Evolutionary conservation across 2,797 vertebrate species (phyloP).

Genomic region (Trachurus trachurus): DNA sequence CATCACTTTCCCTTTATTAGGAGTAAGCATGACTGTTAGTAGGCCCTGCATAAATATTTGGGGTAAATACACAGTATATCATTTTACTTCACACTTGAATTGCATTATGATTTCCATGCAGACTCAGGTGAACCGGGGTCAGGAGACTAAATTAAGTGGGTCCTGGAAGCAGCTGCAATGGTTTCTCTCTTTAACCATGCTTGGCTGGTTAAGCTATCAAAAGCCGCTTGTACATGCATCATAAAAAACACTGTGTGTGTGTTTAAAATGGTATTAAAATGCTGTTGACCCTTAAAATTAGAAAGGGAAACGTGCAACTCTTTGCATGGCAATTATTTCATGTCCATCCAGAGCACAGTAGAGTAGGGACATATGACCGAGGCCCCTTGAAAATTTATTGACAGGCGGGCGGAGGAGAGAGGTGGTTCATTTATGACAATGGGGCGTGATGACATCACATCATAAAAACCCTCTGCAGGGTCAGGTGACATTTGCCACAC

Average conservation of each 20-base stretch:
- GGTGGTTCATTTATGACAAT: constrained; percentile 85
- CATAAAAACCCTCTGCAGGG: constrained; percentile 77
- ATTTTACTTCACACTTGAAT: constrained; percentile 99
- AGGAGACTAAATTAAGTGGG: constrained; percentile 97
- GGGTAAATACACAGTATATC: constrained; percentile 98
- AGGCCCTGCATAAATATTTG: constrained; percentile 95
- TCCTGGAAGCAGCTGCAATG: constrained; percentile 97
- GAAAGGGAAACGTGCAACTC: constrained; percentile 91
- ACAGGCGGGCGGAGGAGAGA: constrained; percentile 74
- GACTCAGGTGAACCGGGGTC: constrained; percentile 98
- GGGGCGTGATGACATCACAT: constrained; percentile 85
- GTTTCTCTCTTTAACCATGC: constrained; percentile 98
- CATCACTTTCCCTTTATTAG: constrained; percentile 87
- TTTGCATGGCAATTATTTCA: constrained; percentile 92
- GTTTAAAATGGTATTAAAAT: constrained; percentile 96
- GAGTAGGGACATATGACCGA: constrained; percentile 71
- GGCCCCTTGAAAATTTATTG: constrained; percentile 86
- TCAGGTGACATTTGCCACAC: constrained; percentile 69
- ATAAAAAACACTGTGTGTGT: constrained; percentile 96
- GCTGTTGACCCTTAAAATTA: constrained; percentile 95
- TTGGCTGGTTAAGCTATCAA: constrained; percentile 99
- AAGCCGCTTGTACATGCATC: constrained; percentile 95
- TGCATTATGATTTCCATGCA: constrained; percentile 98
- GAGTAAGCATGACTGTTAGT: constrained; percentile 91
- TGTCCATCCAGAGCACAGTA: constrained; percentile 85